A percentile compares a stretch with the other conserved stretches of the same genome.
Evolutionary conservation across 2,888 invertebrate species (phyloP).

Genomic region (Cenopis cana): DNA sequence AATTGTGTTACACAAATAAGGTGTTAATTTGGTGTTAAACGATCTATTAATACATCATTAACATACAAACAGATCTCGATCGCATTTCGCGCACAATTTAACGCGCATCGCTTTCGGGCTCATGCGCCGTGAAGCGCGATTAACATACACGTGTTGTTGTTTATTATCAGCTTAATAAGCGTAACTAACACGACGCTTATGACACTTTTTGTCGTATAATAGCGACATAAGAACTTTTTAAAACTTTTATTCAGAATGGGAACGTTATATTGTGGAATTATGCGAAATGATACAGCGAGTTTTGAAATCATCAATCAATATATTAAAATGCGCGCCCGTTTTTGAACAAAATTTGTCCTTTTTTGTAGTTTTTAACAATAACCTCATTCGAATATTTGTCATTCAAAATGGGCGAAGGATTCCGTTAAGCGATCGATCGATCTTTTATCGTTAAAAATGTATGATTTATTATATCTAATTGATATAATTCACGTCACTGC

Average conservation of each 20-base stretch:
- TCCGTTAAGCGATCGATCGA: constrained; percentile 73
- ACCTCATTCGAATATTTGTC: constrained; percentile 71
- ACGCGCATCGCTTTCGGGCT: constrained; percentile 40
- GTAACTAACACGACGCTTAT: constrained; percentile 30
- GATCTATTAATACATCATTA: constrained; percentile 25
- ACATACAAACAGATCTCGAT: constrained; percentile 22
- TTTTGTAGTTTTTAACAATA: constrained; percentile 56
- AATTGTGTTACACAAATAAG: neutral
- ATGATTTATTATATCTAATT: constrained; percentile 80
- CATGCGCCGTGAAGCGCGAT: constrained; percentile 39
- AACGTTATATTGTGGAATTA: neutral
- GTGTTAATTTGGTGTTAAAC: constrained; percentile 18
- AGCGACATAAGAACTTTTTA: neutral
- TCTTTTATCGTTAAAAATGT: constrained; percentile 65
- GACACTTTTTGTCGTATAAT: constrained; percentile 1
- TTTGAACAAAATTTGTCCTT: constrained; percentile 45
- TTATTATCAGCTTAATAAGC: constrained; percentile 35
- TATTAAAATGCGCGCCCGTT: constrained; percentile 56
- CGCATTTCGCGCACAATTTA: constrained; percentile 38
- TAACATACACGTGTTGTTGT: constrained; percentile 37
- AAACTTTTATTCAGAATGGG: neutral
- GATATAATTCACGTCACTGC: constrained; percentile 75
- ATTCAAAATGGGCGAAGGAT: constrained; percentile 70
- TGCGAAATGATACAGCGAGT: constrained; percentile 12
- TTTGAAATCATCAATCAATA: constrained; percentile 50